These are phyloP conservation scores for Nomada fabriciana DNA, from an alignment of 2,888 invertebrate genomes.

Conservation along the genomic window DNA sequence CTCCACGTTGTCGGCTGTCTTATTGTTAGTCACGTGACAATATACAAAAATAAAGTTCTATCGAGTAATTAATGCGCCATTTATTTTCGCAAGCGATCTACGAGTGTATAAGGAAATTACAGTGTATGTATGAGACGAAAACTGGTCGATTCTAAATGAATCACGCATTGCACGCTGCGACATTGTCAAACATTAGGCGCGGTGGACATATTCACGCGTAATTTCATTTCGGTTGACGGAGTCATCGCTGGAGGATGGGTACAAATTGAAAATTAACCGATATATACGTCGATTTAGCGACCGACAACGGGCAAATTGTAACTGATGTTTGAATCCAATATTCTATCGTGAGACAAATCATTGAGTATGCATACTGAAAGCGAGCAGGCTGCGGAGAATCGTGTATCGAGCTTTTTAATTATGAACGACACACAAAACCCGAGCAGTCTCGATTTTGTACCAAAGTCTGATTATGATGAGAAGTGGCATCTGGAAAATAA, in stretches of 20 bases:
- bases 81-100: conserved; percentile 37
- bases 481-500: conserved; percentile 56
- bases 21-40: conserved; percentile 77
- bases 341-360: conserved; percentile 20
- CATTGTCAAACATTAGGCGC: conserved; percentile 35
- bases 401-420: conserved; percentile 34
- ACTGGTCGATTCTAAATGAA: conserved; percentile 32
- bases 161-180: neutral
- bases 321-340: conserved; percentile 22
- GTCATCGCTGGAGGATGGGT: conserved; percentile 18
- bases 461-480: conserved; percentile 54
- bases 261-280: conserved; percentile 51
- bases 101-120: neutral
- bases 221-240: conserved; percentile 14
- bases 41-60: conserved; percentile 70
- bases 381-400: conserved; percentile 29
- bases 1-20: conserved; percentile 69
- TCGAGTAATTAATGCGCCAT: conserved; percentile 55
- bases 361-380: conserved; percentile 42
- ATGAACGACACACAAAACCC: conserved; percentile 46
- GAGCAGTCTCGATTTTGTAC: conserved; percentile 51
- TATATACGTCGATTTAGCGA: conserved; percentile 6
- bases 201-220: conserved; percentile 35
- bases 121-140: neutral
- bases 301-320: conserved; percentile 36